Evolutionary conservation across 2,113 vertebrate genomes (phyloP).

Genomic region (Zapornia atra): DNA sequence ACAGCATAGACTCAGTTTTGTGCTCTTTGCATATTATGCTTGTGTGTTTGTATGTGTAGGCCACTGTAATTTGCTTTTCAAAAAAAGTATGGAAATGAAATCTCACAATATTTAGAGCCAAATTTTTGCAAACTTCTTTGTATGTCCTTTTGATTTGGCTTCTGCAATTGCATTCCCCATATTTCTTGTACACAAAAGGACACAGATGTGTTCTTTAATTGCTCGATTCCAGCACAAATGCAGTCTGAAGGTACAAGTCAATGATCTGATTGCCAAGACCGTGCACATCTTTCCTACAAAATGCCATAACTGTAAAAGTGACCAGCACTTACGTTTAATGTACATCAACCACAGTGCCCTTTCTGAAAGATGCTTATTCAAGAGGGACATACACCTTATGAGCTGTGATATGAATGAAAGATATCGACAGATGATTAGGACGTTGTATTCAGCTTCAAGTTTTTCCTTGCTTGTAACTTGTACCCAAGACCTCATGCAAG

Average conservation of each 20-base stretch:
- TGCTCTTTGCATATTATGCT: neutral
- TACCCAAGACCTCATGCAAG: neutral
- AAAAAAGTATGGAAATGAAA: neutral
- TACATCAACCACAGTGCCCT: fast-evolving
- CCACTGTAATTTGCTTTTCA: neutral
- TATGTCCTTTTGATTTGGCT: neutral
- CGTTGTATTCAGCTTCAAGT: neutral
- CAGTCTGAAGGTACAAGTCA: neutral
- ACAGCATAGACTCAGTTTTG: neutral
- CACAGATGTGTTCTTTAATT: neutral
- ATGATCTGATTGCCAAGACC: neutral
- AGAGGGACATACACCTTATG: neutral
- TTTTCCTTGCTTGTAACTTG: neutral
- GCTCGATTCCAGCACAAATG: neutral
- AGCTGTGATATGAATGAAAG: neutral
- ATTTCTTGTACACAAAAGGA: neutral
- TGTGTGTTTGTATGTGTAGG: neutral
- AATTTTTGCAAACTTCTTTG: neutral
- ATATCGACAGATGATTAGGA: neutral
- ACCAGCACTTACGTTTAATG: neutral
- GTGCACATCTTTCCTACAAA: neutral
- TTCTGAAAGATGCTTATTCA: neutral
- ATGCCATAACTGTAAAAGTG: neutral
- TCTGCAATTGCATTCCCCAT: neutral
- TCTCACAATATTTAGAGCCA: neutral